Evolutionary conservation across 2,888 invertebrate genomes (phyloP), one percentile per base, ranked within the genome.

Genomic region (Oligia fasciuncula): DNA sequence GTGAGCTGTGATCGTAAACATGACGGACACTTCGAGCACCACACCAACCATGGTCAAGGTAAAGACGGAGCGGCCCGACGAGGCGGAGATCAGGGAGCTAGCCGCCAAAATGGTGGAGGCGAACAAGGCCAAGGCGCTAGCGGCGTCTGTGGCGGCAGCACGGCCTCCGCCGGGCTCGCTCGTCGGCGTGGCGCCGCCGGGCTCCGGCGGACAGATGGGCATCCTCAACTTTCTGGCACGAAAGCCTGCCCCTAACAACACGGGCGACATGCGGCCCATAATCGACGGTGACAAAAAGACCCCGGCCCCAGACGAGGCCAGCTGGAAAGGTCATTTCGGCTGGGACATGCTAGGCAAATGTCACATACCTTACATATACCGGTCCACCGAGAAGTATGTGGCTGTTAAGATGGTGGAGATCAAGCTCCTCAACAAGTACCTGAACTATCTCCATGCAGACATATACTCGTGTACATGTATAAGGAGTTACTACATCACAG

Each of bases 401-500:
- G 98, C 99, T n/a, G 99, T 99, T 74, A 97, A 99, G 77, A 99
- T 99, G 98, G 98, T 99, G 46, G 99, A 99, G 94, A 97, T 98
- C 91, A 99, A 99, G 94, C 97, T 99, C 70, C 97, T 99, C 46
- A 98, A 98, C 93, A 99, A 99, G 96, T 98, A 99, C 96, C 97
- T 99, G 91, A 98, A 98, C 93, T 98, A 98, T 93, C 97, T 99
- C 75, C 99, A 99, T 93, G 98, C 98, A 87, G 99, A 99, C 93
- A 98, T 99, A 86, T 99, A 98, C 94, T 98, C 98, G 86, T 99
- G 99, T 94, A 99, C 99, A 23, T 98, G 98, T 93, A 98, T 99
- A 88, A 97, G 98, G 88, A 99, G 99, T 96, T 99, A 99, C 94
- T 99, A 99, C 94, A 98, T 99, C 87, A 99, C 99, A 0, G 98